phyloP scores from a whole-genome alignment of 2,888 invertebrate species.

The Periphyllus acericola region DNA sequence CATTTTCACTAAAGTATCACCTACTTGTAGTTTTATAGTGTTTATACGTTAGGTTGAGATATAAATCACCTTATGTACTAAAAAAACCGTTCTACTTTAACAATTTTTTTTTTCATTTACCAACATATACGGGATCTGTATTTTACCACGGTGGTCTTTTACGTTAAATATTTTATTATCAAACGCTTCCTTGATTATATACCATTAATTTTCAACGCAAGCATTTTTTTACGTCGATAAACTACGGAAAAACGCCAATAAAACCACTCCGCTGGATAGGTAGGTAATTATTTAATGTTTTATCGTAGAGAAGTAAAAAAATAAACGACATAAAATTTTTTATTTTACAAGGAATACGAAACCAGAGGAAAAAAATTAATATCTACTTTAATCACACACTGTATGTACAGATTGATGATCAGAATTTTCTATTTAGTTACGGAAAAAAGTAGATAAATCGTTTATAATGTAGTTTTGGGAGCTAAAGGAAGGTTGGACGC shows the following conservation, averaged over 20 bases:
- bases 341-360: not conserved
- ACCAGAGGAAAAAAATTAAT: not conserved
- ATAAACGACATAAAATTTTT: not conserved
- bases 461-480: not conserved
- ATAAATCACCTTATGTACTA: not conserved
- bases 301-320: not conserved
- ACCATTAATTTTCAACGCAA: not conserved
- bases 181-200: not conserved
- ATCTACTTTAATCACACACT: not conserved
- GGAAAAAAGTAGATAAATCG: not conserved
- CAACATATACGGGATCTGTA: not conserved
- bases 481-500: not conserved
- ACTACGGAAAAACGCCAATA: not conserved
- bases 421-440: not conserved
- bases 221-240: not conserved
- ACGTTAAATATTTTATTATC: slow-evolving; percentile 1
- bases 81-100: not conserved
- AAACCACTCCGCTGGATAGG: not conserved
- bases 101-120: not conserved
- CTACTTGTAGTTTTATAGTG: not conserved
- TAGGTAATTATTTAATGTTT: not conserved
- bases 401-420: not conserved
- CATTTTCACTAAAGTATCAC: no score
- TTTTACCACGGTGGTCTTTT: not conserved
- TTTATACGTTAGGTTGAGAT: not conserved